A percentile compares a stretch with the other conserved stretches of the same genome.
Evolutionary conservation across 2,888 invertebrate species (phyloP).

Genomic region (Thyatira batis): DNA sequence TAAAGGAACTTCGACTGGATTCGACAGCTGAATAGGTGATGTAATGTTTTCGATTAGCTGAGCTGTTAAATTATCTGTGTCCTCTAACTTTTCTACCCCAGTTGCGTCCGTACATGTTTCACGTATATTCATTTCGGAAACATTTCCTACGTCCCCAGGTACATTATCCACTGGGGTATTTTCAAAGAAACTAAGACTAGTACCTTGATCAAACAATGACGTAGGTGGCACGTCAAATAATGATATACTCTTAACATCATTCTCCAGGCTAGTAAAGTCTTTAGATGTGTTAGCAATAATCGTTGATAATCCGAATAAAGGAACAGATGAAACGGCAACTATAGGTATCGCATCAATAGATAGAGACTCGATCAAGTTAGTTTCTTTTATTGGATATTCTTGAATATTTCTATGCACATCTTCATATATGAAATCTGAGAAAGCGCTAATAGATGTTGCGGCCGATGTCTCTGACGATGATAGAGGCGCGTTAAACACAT

Average conservation of each 20-base stretch:
- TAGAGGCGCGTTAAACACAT: neutral
- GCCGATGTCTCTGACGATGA: neutral
- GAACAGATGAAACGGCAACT: conserved; percentile 40
- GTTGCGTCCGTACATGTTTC: conserved; percentile 67
- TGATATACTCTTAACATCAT: conserved; percentile 16
- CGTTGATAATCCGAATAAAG: conserved; percentile 48
- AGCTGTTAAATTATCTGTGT: conserved; percentile 56
- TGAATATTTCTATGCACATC: conserved; percentile 1
- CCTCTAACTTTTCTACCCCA: conserved; percentile 46
- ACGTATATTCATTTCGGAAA: conserved; percentile 60
- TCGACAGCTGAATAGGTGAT: conserved; percentile 64
- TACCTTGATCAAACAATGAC: conserved; percentile 18
- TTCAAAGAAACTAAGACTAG: conserved; percentile 39
- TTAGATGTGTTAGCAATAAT: conserved; percentile 39
- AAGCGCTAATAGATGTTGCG: neutral
- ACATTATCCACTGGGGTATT: conserved; percentile 19
- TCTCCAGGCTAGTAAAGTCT: conserved; percentile 24
- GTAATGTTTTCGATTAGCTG: conserved; percentile 72
- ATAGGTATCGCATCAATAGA: conserved; percentile 32
- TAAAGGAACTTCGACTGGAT: conserved; percentile 61
- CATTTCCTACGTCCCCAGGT: conserved; percentile 25
- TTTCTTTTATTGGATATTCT: conserved; percentile 12
- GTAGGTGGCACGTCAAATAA: conserved; percentile 17
- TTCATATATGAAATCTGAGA: neutral
- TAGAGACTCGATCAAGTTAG: conserved; percentile 32